These are phyloP conservation scores for Eulemur macaco DNA, from an alignment of 2,113 vertebrate species.

Conservation along the genomic window DNA sequence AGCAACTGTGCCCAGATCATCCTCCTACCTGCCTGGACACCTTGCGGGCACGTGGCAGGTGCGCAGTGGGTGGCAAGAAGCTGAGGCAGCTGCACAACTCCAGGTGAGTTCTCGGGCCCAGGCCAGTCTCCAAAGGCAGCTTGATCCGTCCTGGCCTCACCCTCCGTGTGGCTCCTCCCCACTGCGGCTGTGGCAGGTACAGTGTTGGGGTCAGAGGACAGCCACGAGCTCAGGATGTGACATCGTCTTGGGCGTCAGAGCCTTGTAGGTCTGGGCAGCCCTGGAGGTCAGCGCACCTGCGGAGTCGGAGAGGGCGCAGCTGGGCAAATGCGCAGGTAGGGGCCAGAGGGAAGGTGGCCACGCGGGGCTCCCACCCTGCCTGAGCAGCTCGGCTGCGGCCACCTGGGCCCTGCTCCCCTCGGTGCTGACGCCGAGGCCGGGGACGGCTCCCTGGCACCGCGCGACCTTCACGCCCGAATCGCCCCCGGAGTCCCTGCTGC, in stretches of 20 bases:
- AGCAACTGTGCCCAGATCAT: background rate
- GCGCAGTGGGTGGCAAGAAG: background rate
- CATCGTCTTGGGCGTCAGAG: background rate
- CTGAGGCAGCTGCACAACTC: background rate
- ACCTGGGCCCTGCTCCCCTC: rapidly evolving
- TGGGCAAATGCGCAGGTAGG: rapidly evolving
- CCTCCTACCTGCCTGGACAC: background rate
- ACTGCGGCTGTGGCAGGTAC: rapidly evolving
- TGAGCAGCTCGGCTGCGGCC: no score
- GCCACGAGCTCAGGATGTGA: background rate
- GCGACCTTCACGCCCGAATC: slow-evolving; percentile 81
- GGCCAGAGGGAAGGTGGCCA: background rate
- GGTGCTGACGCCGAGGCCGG: background rate
- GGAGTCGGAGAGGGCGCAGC: rapidly evolving
- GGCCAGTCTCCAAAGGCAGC: background rate
- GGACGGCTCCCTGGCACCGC: slow-evolving; percentile 20
- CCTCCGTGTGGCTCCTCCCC: background rate
- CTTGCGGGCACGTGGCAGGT: background rate
- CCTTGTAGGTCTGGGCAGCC: background rate
- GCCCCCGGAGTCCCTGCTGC: slow-evolving; percentile 67
- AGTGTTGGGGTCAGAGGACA: background rate
- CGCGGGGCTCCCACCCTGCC: background rate
- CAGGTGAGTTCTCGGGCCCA: background rate
- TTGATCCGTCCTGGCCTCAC: background rate
- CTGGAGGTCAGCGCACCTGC: background rate